Conservation (phyloP, 2,113 vertebrate species). For the Cephalopholis sonnerati region DNA sequence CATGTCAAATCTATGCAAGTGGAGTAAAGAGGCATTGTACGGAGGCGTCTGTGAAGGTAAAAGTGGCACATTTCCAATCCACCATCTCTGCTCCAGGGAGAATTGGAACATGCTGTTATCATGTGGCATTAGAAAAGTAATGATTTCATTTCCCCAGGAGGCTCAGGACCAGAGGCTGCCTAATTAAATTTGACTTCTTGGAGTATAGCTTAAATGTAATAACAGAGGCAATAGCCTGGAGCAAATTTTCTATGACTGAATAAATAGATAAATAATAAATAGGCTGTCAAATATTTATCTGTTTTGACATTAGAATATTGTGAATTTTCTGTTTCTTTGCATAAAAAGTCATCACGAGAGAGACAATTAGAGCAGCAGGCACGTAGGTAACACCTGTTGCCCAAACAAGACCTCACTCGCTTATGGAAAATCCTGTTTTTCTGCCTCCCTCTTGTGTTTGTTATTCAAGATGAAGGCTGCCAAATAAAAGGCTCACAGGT, state of each 20-base stretch:
- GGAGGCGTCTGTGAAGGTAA: conserved; percentile 66
- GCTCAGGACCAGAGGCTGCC: conserved; percentile 21
- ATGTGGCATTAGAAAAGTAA: neutral
- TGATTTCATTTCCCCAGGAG: conserved; percentile 41
- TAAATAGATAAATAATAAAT: conserved; percentile 15
- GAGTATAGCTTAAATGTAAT: conserved; percentile 59
- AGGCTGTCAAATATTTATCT: neutral
- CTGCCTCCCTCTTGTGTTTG: conserved; percentile 57
- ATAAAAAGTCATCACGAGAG: neutral
- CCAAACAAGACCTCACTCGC: conserved; percentile 24
- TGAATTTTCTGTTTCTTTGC: too few relatives aligned
- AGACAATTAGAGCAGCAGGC: conserved; percentile 14
- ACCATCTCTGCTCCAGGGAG: neutral
- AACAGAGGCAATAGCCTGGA: conserved; percentile 56
- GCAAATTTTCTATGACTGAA: conserved; percentile 31
- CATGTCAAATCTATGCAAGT: conserved; percentile 74
- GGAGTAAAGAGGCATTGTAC: conserved; percentile 42
- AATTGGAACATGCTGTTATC: neutral
- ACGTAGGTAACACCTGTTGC: conserved; percentile 50
- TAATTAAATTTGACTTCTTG: conserved; percentile 48
- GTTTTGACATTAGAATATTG: neutral
- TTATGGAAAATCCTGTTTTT: conserved; percentile 68
- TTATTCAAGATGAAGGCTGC: conserved; percentile 85
- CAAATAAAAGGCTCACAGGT: conserved; percentile 79
- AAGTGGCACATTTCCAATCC: neutral